phyloP scores from a whole-genome alignment of 2,888 invertebrate species.

The Amphiduros pacificus region DNA sequence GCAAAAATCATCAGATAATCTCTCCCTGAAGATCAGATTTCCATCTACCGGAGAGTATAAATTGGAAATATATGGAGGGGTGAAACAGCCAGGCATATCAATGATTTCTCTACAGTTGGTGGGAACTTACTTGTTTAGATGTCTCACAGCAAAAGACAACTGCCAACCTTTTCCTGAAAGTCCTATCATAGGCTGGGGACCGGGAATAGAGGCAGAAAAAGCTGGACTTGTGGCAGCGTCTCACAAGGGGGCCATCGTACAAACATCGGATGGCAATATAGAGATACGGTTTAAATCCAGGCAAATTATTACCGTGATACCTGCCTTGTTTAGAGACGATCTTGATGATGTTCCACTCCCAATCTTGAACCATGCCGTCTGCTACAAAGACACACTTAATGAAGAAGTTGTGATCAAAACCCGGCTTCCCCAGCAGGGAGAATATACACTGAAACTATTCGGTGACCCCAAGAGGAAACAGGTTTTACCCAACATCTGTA shows the following conservation, averaged over 20 bases:
- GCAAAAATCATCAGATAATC: conserved; percentile 40
- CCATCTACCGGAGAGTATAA: conserved; percentile 49
- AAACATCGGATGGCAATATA: conserved; percentile 47
- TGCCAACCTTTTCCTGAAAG: conserved; percentile 49
- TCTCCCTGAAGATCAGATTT: conserved; percentile 43
- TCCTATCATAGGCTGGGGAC: conserved; percentile 56
- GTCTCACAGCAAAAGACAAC: conserved; percentile 40
- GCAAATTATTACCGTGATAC: conserved; percentile 40
- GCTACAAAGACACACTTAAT: conserved; percentile 42
- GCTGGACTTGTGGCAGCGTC: conserved; percentile 45
- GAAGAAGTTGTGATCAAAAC: conserved; percentile 47
- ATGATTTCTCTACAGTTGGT: conserved; percentile 46
- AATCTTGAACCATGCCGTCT: conserved; percentile 40
- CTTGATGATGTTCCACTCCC: conserved; percentile 38
- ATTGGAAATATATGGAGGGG: conserved; percentile 53
- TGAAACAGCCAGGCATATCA: conserved; percentile 39
- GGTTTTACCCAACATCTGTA: conserved; percentile 51
- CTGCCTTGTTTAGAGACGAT: conserved; percentile 43
- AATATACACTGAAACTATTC: conserved; percentile 51
- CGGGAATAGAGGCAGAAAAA: conserved; percentile 42
- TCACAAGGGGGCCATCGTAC: conserved; percentile 48
- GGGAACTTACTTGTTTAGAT: conserved; percentile 51
- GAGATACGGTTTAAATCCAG: conserved; percentile 45
- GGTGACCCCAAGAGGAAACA: conserved; percentile 41
- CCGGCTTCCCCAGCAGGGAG: conserved; percentile 48